Conservation (phyloP, 2,888 invertebrate species). For the Saturnia japonica region DNA sequence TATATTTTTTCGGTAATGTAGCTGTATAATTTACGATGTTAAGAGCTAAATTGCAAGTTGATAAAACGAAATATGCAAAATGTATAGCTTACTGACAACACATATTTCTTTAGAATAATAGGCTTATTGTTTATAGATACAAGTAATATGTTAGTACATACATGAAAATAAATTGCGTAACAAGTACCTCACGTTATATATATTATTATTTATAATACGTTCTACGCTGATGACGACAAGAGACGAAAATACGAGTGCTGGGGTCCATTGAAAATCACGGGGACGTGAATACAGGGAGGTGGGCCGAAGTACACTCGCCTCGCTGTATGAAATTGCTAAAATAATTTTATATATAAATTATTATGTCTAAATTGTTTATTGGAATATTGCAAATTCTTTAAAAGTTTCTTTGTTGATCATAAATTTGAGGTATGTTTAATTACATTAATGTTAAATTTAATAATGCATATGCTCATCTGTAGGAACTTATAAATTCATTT, state of each 20-base stretch:
- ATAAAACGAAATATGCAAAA: not conserved
- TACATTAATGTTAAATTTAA: not conserved
- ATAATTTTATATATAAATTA: not conserved
- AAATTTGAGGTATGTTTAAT: not conserved
- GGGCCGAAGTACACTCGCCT: constrained; percentile 59
- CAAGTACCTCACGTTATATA: constrained; percentile 39
- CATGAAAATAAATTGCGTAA: constrained; percentile 30
- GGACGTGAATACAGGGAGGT: constrained; percentile 32
- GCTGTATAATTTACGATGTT: not conserved
- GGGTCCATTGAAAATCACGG: constrained; percentile 61
- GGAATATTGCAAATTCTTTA: not conserved
- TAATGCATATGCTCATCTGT: no score
- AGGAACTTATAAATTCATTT: no score
- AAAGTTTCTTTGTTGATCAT: not conserved
- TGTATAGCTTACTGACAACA: not conserved
- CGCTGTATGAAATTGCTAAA: constrained; percentile 36
- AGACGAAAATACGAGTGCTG: constrained; percentile 51
- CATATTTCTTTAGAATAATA: not conserved
- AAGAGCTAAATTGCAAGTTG: not conserved
- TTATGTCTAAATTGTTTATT: not conserved
- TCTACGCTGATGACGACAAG: constrained; percentile 59
- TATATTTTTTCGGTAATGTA: not conserved
- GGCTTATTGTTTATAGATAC: not conserved
- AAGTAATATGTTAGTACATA: not conserved
- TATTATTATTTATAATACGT: constrained; percentile 54